Conservation (phyloP, 2,797 vertebrate species). For the Mus caroli region DNA sequence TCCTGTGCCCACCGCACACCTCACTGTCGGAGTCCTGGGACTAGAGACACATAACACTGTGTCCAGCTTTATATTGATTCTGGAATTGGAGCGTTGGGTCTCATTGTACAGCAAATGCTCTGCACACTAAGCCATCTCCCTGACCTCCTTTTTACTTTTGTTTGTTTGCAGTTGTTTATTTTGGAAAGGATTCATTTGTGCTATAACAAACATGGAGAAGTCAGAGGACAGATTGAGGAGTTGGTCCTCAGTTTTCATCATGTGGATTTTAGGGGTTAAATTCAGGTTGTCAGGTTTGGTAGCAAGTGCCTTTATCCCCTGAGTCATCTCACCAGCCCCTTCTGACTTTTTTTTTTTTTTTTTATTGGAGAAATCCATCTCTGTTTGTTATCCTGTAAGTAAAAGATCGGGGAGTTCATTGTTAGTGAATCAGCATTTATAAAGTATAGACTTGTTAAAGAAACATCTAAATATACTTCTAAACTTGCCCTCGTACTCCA, state of each 20-base stretch:
- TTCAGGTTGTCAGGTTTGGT: not conserved
- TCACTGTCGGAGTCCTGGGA: not conserved
- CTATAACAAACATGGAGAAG: not conserved
- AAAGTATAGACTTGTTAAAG: conserved; percentile 9
- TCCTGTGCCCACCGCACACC: not conserved
- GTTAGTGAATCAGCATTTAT: not conserved
- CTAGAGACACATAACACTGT: not conserved
- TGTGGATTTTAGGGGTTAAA: not conserved
- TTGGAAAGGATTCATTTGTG: not conserved
- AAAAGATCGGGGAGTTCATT: conserved; percentile 1
- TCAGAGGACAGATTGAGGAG: not conserved
- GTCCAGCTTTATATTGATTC: not conserved
- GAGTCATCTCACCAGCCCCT: not conserved
- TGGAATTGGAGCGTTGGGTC: not conserved
- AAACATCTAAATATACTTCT: conserved; percentile 17
- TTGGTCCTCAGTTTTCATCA: not conserved
- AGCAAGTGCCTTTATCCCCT: not conserved
- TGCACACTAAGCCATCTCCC: not conserved
- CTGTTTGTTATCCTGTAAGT: not conserved
- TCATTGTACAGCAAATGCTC: not conserved
- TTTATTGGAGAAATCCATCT: not conserved
- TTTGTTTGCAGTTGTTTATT: not conserved
- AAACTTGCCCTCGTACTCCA: not conserved
- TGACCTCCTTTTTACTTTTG: not conserved
- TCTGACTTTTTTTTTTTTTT: not conserved